Conservation (phyloP, 2,113 vertebrate genomes). For the Lipotes vexillifer region DNA sequence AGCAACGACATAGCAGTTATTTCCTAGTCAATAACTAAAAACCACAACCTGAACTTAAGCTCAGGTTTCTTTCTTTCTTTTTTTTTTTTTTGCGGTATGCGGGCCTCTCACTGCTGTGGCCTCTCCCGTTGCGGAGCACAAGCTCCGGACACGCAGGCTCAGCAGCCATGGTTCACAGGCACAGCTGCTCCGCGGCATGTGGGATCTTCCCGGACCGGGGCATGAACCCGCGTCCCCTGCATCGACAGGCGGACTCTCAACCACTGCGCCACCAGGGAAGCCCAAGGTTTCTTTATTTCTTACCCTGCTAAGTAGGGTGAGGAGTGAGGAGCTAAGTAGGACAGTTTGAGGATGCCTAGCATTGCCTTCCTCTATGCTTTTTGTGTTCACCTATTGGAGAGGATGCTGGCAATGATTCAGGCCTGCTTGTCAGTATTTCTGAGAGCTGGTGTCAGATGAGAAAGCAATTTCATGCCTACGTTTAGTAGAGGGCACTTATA, state of each 20-base stretch:
- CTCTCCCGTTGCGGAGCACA: no score
- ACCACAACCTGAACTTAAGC: background rate
- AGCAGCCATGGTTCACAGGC: no score
- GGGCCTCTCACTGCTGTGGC: no score
- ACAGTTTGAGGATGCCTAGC: background rate
- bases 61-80: background rate
- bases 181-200: no score
- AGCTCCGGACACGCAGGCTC: no score
- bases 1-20: background rate
- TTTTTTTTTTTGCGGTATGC: no score
- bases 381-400: background rate
- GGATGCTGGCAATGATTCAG: background rate
- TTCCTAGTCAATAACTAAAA: background rate
- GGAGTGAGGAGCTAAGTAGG: background rate
- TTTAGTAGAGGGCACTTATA: background rate
- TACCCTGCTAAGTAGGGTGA: background rate
- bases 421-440: background rate
- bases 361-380: background rate
- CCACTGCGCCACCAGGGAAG: no score
- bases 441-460: conserved; percentile 44
- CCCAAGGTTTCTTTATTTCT: background rate
- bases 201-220: no score
- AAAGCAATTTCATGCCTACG: conserved; percentile 64
- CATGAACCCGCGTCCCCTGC: no score
- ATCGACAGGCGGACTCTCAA: no score